Percentiles rank a stretch among this genome's conserved stretches.
Evolutionary conservation across 2,888 invertebrate genomes (phyloP).

Genomic region (Penaeus monodon): DNA sequence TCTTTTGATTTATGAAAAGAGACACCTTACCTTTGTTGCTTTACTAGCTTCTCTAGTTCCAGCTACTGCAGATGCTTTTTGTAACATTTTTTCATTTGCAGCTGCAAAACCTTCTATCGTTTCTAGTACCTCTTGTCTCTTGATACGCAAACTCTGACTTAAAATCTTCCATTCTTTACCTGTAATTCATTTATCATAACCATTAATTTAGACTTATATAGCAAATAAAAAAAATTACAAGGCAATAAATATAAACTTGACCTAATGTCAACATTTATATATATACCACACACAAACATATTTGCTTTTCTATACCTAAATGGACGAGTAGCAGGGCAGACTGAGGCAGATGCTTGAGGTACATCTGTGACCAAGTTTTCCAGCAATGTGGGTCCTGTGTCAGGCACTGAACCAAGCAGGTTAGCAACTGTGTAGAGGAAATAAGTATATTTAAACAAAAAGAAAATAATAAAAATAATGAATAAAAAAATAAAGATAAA

Average conservation of each 20-base stretch:
- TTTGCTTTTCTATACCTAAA: slow-evolving; percentile 66
- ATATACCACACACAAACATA: too few species aligned
- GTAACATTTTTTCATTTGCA: slow-evolving; percentile 33
- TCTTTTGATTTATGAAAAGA: background rate
- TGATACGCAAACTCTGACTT: slow-evolving; percentile 30
- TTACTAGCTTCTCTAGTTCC: slow-evolving; percentile 43
- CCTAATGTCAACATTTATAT: background rate
- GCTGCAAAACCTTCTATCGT: slow-evolving; percentile 36
- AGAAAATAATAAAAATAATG: background rate
- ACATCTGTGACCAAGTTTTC: slow-evolving; percentile 78
- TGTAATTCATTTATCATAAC: background rate
- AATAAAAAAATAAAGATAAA: background rate
- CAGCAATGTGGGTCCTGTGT: slow-evolving; percentile 77
- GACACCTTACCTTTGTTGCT: slow-evolving; percentile 44
- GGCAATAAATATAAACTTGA: background rate
- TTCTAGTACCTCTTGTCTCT: slow-evolving; percentile 20
- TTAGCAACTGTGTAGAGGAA: slow-evolving; percentile 69
- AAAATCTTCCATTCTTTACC: slow-evolving; percentile 44
- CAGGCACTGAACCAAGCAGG: slow-evolving; percentile 76
- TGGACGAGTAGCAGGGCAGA: slow-evolving; percentile 77
- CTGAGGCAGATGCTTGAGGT: slow-evolving; percentile 77
- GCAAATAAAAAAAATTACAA: too few species aligned
- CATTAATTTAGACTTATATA: too few species aligned
- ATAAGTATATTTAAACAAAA: background rate
- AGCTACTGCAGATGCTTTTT: slow-evolving; percentile 29